These are phyloP conservation scores for Marronus borbonicus DNA, from an alignment of 2,888 invertebrate species.

Conservation along the genomic window DNA sequence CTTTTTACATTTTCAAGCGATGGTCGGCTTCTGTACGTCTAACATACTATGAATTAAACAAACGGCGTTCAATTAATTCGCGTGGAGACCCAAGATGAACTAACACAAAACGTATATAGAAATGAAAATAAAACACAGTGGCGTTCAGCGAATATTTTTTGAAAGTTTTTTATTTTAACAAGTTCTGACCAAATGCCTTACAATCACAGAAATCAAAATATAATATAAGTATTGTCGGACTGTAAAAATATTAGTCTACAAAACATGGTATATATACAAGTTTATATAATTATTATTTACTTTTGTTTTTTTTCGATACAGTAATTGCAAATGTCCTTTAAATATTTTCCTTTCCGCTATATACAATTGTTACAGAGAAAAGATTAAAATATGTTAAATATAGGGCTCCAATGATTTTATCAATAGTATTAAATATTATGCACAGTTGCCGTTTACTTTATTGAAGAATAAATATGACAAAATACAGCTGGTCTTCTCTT, in stretches of 20 bases:
- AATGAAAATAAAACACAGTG: slow-evolving; percentile 7
- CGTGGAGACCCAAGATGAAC: too few species aligned
- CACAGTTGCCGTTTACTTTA: not conserved
- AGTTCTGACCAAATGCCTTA: slow-evolving; percentile 59
- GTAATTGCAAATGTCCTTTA: slow-evolving; percentile 18
- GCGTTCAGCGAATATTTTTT: slow-evolving; percentile 29
- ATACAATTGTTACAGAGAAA: slow-evolving; percentile 15
- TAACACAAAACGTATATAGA: not conserved
- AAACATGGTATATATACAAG: slow-evolving; percentile 49
- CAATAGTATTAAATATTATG: not conserved
- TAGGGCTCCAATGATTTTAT: not conserved
- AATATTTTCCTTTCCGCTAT: slow-evolving; percentile 5
- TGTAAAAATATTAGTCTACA: slow-evolving; percentile 65
- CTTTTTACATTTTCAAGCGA: too few species aligned
- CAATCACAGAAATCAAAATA: slow-evolving; percentile 61
- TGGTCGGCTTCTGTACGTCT: too few species aligned
- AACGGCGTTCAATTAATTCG: too few species aligned
- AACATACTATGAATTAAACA: too few species aligned
- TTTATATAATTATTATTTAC: slow-evolving; percentile 8
- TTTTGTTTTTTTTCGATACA: not conserved
- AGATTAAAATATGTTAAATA: not conserved
- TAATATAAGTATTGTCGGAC: slow-evolving; percentile 65
- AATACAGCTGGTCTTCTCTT: not conserved
- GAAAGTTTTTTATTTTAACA: slow-evolving; percentile 56
- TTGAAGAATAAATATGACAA: not conserved